Evolutionary conservation across 2,888 invertebrate species (phyloP), one percentile per base, ranked within the genome.

Genomic region (Chouioia cunea): DNA sequence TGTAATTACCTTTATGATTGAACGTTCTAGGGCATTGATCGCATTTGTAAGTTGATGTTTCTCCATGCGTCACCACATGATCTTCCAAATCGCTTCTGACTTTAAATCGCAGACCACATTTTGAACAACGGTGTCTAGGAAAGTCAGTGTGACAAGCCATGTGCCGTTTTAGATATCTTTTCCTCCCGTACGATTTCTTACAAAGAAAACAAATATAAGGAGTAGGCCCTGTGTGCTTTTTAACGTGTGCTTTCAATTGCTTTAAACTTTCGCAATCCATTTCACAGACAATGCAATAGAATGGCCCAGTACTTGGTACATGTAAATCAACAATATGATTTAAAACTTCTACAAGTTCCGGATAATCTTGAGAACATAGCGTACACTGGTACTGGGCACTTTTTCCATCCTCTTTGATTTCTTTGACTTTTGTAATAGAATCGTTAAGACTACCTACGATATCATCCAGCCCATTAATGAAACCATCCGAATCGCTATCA

Each of bases 271-370:
- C 87, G 44, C 89, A 85, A 44, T 89, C 89, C 76, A 89, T 89
- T 79, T 89, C 89, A 72, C 90, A 90, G 50, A 89, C 87, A 27
- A 89, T 88, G 65, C 90, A 90, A 22, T 88, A 88, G 76, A 88
- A 89, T 0, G 89, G 85, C 0, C 85, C 85, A 1, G 75, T 78
- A 0, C 73, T 78, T 2, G 83, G 83, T 0, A 85, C 79, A 44
- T 85, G 85, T 64, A 82, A 81, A 53, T 85, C 82, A 0, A 85
- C 82, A 0, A 78, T 82, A 44, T 85, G 85, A 43, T 77, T 69
- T 2, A 85, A 66, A 2, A 78, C 78, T 4, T 73, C 79, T 0
- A 81, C 77, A 1, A 85, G 59, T 54, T 81, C 76, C 2, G 79
- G 73, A 59, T 83, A 85, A 71, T 83, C 82, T 65, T 83, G 80